Percentiles rank a stretch among this genome's conserved stretches.
phyloP scores from a whole-genome alignment of 2,888 invertebrate genomes.

The Parapristionchus giblindavisi region DNA sequence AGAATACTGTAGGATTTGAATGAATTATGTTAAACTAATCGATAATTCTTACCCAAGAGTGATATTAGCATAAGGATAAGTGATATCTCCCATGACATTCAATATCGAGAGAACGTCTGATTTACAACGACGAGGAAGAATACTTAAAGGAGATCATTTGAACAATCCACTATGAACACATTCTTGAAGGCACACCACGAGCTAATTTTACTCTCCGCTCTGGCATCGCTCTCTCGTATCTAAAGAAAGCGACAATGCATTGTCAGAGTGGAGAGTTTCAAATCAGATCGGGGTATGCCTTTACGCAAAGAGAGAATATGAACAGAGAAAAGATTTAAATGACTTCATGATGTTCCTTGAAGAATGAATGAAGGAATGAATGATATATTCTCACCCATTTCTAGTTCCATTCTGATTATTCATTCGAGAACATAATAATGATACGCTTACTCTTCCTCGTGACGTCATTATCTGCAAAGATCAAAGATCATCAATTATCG shows the following conservation, averaged over 20 bases:
- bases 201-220: too few relatives aligned
- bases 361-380: too few relatives aligned
- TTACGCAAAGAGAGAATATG: too few relatives aligned
- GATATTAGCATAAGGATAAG: conserved; percentile 11
- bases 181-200: too few relatives aligned
- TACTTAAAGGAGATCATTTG: neutral
- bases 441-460: neutral
- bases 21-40: neutral
- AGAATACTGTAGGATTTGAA: neutral
- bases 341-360: too few relatives aligned
- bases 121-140: conserved; percentile 9
- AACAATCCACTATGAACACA: too few relatives aligned
- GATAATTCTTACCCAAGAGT: conserved; percentile 6
- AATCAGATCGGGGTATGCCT: too few relatives aligned
- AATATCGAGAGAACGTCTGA: conserved; percentile 14
- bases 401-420: too few relatives aligned
- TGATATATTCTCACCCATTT: neutral
- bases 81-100: neutral
- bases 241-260: too few relatives aligned
- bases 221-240: too few relatives aligned
- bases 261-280: too few relatives aligned
- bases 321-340: too few relatives aligned
- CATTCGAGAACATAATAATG: conserved; percentile 11
- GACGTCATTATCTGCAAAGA: conserved; percentile 6
- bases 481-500: neutral